Evolutionary conservation across 23 tunicate genomes (phyloP).

Genomic region (Clavelina lepadiformis): DNA sequence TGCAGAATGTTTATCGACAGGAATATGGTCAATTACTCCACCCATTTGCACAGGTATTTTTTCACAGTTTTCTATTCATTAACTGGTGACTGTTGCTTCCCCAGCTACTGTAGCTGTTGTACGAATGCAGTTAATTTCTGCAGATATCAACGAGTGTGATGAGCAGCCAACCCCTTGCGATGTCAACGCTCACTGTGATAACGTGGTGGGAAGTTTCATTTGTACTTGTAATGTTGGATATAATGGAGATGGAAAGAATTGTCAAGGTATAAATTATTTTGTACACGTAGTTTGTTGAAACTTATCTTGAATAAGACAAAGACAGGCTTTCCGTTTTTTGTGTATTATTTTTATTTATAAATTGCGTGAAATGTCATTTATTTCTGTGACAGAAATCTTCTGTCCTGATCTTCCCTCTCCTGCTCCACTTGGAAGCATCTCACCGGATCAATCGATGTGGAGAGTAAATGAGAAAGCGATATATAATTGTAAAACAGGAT

Average conservation of each 20-base stretch:
- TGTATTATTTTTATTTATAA: too few species aligned
- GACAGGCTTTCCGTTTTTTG: too few species aligned
- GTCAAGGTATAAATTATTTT: slow-evolving; percentile 37
- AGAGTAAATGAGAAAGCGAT: slow-evolving; percentile 12
- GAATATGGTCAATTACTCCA: not conserved
- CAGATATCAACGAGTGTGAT: slow-evolving; percentile 46
- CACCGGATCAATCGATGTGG: slow-evolving; percentile 9
- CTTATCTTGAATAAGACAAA: too few species aligned
- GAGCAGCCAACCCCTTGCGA: slow-evolving; percentile 13
- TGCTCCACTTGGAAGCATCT: slow-evolving; percentile 3
- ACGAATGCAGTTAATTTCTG: not conserved
- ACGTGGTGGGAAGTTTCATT: slow-evolving; percentile 31
- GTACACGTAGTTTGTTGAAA: too few species aligned
- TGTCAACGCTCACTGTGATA: slow-evolving; percentile 42
- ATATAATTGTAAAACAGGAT: slow-evolving; percentile 32
- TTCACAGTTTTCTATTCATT: not conserved
- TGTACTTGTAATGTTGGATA: slow-evolving; percentile 58
- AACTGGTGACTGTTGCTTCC: not conserved
- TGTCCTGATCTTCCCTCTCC: slow-evolving; percentile 3
- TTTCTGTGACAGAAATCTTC: slow-evolving; percentile 10
- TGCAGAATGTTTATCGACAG: slow-evolving; percentile 1
- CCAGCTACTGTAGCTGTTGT: not conserved
- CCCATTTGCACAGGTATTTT: slow-evolving; percentile 14
- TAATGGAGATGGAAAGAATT: slow-evolving; percentile 24
- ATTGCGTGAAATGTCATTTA: not conserved